A percentile compares a stretch with the other conserved stretches of the same genome.
Conservation (phyloP, 1,140 invertebrate genomes). For the Nasonia longicornis region DNA sequence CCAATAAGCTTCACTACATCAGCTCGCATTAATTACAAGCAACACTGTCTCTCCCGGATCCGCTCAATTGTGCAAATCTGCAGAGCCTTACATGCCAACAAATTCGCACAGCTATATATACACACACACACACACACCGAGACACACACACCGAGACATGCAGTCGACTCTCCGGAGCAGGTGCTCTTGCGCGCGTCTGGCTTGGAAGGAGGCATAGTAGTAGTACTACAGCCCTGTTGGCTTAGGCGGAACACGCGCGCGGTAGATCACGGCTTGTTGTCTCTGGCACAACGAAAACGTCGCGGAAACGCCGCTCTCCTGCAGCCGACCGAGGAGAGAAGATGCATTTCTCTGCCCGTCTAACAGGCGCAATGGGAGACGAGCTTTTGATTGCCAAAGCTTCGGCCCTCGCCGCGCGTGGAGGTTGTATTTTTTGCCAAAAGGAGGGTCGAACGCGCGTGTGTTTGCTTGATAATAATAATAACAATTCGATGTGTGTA, state of each 20-base stretch:
- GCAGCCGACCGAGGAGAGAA: background rate
- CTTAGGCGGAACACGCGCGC: conserved; percentile 12
- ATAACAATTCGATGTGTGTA: too few relatives aligned
- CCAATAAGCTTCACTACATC: too few relatives aligned
- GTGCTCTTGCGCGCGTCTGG: background rate
- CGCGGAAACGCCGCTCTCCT: background rate
- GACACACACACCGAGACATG: background rate
- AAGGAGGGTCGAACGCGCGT: too few relatives aligned
- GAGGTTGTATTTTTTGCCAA: too few relatives aligned
- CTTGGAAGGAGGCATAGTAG: background rate
- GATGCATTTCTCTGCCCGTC: conserved; percentile 21
- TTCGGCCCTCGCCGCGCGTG: background rate
- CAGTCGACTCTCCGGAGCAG: background rate
- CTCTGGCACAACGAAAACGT: conserved; percentile 19
- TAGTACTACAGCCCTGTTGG: conserved; percentile 19
- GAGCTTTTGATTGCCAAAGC: conserved; percentile 15
- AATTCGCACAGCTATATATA: conserved; percentile 3
- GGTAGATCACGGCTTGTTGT: conserved; percentile 35
- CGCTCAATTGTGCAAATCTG: background rate
- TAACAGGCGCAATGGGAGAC: background rate
- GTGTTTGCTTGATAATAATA: too few relatives aligned
- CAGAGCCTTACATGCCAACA: background rate
- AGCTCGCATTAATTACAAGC: too few relatives aligned
- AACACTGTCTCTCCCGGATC: too few relatives aligned
- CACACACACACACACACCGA: too few relatives aligned